Base-by-base conservation (phyloP, 2,888 invertebrate genomes). In the Hypolimnas misippus region DNA sequence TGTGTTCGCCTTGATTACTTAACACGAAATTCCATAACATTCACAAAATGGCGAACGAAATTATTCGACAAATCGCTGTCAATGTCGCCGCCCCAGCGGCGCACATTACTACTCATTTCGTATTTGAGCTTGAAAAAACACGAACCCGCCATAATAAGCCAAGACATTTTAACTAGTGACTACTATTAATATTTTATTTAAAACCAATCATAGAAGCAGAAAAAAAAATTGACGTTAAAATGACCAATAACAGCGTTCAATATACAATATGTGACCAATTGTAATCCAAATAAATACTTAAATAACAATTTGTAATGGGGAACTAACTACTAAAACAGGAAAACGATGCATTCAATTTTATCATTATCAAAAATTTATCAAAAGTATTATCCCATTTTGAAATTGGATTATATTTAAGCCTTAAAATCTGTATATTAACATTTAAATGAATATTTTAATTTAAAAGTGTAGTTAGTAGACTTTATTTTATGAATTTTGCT, bases 21-120 rank as follows among this genome's bases (percentile, higher is more conserved):
- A 86, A 86, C 83, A 82, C 81, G 78, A 83, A 84, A 87, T 84
- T 81, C 83, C 82, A 83, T 80, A 77, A 79, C 81, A 82, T 82
- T 81, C 76, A 89, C 91, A 92, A 92, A 91, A 92, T 92, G 91
- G 92, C 92, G 91, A 83, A 89, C 81, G 82, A 84, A 78, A 86
- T 82, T 88, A 87, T 85, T 84, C 85, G 83, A 87, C 86, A 84
- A 89, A 83, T 82, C 81, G 84, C 89, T 89, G 89, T 89, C 89
- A 91, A 86, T 84, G 89, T 89, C 90, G 87, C 86, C 84, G 86
- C 85, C 82, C 79, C 81, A 78, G 82, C 86, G 83, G 86, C 88
- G 86, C 87, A 89, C 87, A 87, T 86, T 86, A 79, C 85, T 81
- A 86, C 85, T 87, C 87, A 87, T 90, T 91, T 91, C 88, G 84